Evolutionary conservation across 2,113 vertebrate species (phyloP).

Genomic region (Brachyhypopomus gauderio): DNA sequence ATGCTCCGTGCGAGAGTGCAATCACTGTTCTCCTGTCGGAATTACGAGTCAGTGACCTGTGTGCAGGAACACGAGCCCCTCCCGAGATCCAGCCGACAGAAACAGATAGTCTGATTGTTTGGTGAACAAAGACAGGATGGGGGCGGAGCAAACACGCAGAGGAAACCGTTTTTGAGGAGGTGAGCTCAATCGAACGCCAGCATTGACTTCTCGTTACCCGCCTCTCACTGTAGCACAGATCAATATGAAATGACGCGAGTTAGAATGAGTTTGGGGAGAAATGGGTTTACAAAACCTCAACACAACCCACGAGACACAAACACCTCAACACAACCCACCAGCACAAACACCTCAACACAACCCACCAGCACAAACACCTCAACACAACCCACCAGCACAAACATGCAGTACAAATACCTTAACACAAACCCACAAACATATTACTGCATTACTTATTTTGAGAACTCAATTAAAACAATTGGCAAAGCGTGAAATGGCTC

Average conservation of each 20-base stretch:
- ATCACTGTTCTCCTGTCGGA: neutral
- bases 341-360: too few species aligned
- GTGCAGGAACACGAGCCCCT: neutral
- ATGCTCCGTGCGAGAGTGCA: neutral
- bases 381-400: neutral
- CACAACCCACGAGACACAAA: too few species aligned
- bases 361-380: neutral
- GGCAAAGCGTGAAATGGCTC: neutral
- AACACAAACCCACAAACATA: neutral
- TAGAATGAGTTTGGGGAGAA: neutral
- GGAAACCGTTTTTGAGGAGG: neutral
- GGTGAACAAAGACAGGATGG: conserved; percentile 15
- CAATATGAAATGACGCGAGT: neutral
- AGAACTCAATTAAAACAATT: neutral
- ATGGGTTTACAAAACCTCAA: neutral
- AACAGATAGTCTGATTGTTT: neutral
- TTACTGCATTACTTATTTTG: too few species aligned
- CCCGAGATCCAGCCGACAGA: neutral
- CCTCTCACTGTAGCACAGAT: neutral
- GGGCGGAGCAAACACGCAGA: neutral
- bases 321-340: neutral
- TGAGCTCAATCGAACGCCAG: neutral
- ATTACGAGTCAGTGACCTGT: neutral
- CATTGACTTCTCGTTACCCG: neutral
- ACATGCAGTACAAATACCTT: neutral